Evolutionary conservation across 2,113 vertebrate species (phyloP).

Genomic region (Callionymus lyra): DNA sequence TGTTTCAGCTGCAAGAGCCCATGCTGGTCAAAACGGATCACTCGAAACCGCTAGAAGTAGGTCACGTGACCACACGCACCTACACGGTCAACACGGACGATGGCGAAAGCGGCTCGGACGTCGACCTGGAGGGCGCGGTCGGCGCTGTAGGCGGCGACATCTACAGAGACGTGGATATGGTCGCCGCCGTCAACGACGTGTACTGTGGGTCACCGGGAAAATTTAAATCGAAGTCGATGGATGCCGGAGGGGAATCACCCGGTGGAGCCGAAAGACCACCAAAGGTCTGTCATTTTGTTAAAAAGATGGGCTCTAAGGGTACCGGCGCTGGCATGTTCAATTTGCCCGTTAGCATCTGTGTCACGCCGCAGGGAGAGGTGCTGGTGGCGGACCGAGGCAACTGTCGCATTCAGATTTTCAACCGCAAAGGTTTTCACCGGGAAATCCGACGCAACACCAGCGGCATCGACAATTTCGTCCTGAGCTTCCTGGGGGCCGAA

Average conservation of each 20-base stretch:
- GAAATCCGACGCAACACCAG: slow-evolving; percentile 92
- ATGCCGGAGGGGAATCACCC: slow-evolving; percentile 50
- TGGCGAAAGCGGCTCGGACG: slow-evolving; percentile 61
- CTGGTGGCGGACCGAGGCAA: slow-evolving; percentile 92
- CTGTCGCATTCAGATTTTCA: slow-evolving; percentile 91
- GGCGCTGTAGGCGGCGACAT: slow-evolving; percentile 40
- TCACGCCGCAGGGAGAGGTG: slow-evolving; percentile 84
- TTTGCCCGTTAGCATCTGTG: slow-evolving; percentile 84
- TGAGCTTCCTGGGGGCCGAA: slow-evolving; percentile 92
- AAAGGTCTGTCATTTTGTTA: slow-evolving; percentile 85
- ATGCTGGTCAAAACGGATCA: slow-evolving; percentile 79
- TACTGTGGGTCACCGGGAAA: slow-evolving; percentile 68
- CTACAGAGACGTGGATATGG: slow-evolving; percentile 75
- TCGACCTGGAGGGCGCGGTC: slow-evolving; percentile 20
- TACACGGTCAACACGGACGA: slow-evolving; percentile 77
- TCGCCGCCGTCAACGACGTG: slow-evolving; percentile 60
- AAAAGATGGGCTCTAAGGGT: slow-evolving; percentile 93
- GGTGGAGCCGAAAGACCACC: slow-evolving; percentile 41
- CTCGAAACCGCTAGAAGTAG: slow-evolving; percentile 75
- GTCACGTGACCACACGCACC: slow-evolving; percentile 78
- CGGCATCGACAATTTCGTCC: slow-evolving; percentile 89
- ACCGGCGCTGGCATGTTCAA: slow-evolving; percentile 89
- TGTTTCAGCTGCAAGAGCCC: slow-evolving; percentile 84
- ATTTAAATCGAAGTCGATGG: slow-evolving; percentile 75
- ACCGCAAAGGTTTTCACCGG: slow-evolving; percentile 88